Evolutionary conservation across 2,797 vertebrate species (phyloP), one percentile per base, ranked within the genome.

Genomic region (Periophthalmus magnuspinnatus): DNA sequence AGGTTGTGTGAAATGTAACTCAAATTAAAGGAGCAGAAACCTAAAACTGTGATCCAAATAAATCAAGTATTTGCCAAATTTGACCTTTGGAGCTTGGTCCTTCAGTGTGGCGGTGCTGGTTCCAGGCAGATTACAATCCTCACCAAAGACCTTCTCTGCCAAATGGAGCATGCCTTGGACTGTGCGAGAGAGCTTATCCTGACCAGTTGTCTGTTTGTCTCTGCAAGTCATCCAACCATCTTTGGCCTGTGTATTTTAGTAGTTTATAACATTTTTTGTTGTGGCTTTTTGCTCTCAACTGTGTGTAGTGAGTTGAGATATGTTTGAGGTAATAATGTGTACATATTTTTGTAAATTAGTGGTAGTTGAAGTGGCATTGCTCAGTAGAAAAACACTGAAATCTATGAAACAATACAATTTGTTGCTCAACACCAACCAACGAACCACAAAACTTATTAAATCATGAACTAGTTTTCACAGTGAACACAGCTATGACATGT

Each of bases 91-190:
- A 63, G 22, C 36, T 16, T 17, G 6, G 38, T 24, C 38, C 38
- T 47, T 41, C 6, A 16, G 11, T 63, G 61, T 47, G 36, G 36
- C 63, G 59, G 63, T 16, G 36, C 11, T 13, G 13, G 36, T 16
- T 21, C 61, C 61, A 63, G 61, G 24, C 36, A 14, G 61, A 47
- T 63, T 63, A 63, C 11, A n/a, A 47, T 63, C 21, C 38, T 45
- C 38, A 63, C 61, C 61, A 52, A 36, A 22, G 36, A 8, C 2
- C 11, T 22, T n/a, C 24, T 13, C 19, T 67, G 28, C 50, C 48
- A 67, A 54, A 67, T 34, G 45, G 45, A 65, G 32, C 64, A 65
- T 54, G 45, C 22, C 48, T 50, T 54, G 48, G 48, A 65, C 64
- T 50, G 47, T 2, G 22, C 11, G 21, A 28, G 61, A 63, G 61